Evolutionary conservation across 2,113 vertebrate genomes (phyloP), one percentile per base, ranked within the genome.

Genomic region (Pomatorhinus ruficollis): DNA sequence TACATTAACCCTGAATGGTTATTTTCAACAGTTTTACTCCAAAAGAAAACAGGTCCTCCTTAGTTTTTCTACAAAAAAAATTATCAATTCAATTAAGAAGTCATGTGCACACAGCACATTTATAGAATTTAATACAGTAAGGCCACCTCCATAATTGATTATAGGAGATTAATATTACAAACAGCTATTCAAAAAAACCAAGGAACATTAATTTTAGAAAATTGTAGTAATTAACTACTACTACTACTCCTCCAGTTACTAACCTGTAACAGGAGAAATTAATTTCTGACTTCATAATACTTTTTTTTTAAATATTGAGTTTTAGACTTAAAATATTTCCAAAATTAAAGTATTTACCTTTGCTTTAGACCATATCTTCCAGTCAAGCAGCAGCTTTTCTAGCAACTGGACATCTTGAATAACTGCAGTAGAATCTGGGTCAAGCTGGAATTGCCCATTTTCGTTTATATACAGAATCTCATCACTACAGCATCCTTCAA

Each of bases 351-450:
- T 16, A 77, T 64, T 92, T 97, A 98, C 99, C 98, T 99, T 98
- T 70, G 99, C 99, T 95, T 99, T 99, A 94, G 98, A 98, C 99
- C 99, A 99, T 96, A 99, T 98, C 97, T 99, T 99, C 99, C 99
- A 99, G 97, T 99, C 99, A 92, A 99, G 97, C 66, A 99, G 95
- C 11, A 99, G 77, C 44, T 99, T 98, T 92, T 99, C 99, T 47
- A 99, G 95, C 52, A 99, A 97, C 4, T 97, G 97, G 86, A 99
- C 98, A 87, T 99, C 99, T 93, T 99, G 99, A 39, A 99, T 99
- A 93, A 99, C 98, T 33, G 99, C 98, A 50, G 90, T 96, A 42
- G 99, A 98, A 86, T 99, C 98, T 0, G 96, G 60, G 76, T 99
- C 98, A 93, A 99, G 96, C 33, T 97, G 96, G 78, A 99, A 98